Conservation (phyloP, 2,888 invertebrate genomes). For the Amphipoea oculea region DNA sequence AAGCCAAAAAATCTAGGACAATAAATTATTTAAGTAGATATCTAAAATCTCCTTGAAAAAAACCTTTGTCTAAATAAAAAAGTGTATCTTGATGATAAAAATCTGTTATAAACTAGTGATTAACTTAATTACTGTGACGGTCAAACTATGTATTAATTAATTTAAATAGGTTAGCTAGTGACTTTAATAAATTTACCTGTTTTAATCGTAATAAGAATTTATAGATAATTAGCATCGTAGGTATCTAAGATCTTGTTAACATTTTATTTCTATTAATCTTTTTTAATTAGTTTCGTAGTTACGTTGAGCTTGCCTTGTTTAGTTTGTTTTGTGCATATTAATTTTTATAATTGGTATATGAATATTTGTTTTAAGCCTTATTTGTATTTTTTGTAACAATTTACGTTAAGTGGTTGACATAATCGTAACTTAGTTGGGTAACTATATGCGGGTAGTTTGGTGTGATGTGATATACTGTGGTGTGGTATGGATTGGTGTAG, state of each 20-base stretch:
- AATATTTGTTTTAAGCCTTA: conserved; percentile 6
- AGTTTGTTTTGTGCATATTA: background rate
- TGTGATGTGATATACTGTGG: background rate
- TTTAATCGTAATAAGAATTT: conserved; percentile 2
- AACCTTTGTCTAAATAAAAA: background rate
- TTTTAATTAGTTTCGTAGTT: conserved; percentile 25
- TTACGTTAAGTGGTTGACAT: background rate
- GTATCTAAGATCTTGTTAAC: conserved; percentile 27
- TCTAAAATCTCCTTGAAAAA: too few relatives aligned
- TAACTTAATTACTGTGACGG: conserved; percentile 13
- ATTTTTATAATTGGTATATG: conserved; percentile 4
- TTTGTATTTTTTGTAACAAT: background rate
- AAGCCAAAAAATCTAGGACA: too few relatives aligned
- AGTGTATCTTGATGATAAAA: background rate
- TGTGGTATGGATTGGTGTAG: background rate
- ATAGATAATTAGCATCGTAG: conserved; percentile 17
- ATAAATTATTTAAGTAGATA: too few relatives aligned
- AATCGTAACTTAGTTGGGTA: background rate
- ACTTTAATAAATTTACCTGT: background rate
- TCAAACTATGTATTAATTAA: background rate
- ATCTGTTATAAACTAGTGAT: background rate
- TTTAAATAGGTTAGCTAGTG: background rate
- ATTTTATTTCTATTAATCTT: conserved; percentile 19
- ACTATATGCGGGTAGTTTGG: background rate
- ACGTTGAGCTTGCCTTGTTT: background rate